Base-by-base conservation (phyloP, 2,888 invertebrate genomes). In the Xestobium rufovillosum region DNA sequence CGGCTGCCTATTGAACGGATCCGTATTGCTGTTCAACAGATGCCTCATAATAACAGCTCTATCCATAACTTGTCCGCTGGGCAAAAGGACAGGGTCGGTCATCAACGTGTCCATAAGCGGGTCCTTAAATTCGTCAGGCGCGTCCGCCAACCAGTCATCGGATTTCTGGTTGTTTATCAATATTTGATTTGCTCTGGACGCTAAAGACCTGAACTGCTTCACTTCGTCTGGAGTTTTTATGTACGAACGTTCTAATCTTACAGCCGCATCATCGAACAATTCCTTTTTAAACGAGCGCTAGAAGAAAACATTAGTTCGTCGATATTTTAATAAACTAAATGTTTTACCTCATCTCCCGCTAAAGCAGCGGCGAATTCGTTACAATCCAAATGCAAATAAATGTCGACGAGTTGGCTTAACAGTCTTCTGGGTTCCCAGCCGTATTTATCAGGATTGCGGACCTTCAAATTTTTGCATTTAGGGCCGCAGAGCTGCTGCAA, bases 41-140 rank as follows among this genome's bases (percentile, higher is more conserved):
- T 96, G 96, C 44, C 95, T 76, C 59, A 90, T 76, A 44, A 96
- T 96, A 49, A 94, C 88, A 17, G 91, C 78, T 42, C 94, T 76
- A 67, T 96, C 95, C 92, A 96, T 95, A 14, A 94, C 77, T 53
- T 60, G 68, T 42, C 92, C 91, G 43, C 91, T 89, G 2, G 95
- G 95, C 54, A 96, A 70, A 44, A 83, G 69, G 6, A 96, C 96
- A 6, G 96, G 96, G 67, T 96, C 95, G 3, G 83, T 83, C 95
- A 96, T 96, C 33, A 96, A 69, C 0, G 95, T 95, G 63, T 94
- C 94, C 96, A 96, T 96, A 19, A 96, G 71, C 0, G 95, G 95
- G 71, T 96, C 96, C 64, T 83, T 81, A 65, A 94, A 96, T 66
- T 95, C 95, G 52, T 95, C 95, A 0, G 96, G 95, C 23, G 94